Conservation (phyloP, 2,888 invertebrate species). For the Drosophila diplacantha region DNA sequence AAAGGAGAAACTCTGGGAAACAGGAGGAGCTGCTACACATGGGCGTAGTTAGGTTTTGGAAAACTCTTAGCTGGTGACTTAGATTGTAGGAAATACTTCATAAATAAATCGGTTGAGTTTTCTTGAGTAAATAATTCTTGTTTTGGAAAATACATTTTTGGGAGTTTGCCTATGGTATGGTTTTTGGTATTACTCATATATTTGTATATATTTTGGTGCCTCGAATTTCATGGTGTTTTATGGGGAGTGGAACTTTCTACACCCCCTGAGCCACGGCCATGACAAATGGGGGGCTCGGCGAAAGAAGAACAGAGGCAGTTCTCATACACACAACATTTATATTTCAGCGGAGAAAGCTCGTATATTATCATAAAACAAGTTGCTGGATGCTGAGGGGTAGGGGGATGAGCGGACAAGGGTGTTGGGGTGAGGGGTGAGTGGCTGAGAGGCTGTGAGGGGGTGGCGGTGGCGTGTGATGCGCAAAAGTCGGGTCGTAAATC, state of each 20-base stretch:
- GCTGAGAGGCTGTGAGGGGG: conserved; percentile 2
- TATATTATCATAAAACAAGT: conserved; percentile 78
- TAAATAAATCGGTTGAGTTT: too few species aligned
- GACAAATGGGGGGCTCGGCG: conserved; percentile 10
- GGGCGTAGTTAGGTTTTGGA: background rate
- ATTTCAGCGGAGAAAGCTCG: conserved; percentile 78
- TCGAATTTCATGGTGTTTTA: background rate
- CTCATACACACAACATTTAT: conserved; percentile 75
- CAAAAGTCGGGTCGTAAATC: conserved; percentile 79
- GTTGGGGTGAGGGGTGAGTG: conserved; percentile 22
- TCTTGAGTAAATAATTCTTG: background rate
- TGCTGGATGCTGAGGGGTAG: conserved; percentile 55
- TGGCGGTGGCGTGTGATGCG: conserved; percentile 75
- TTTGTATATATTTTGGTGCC: background rate
- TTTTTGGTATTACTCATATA: background rate
- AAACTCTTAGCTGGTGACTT: background rate
- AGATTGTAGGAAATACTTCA: background rate
- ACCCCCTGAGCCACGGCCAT: conserved; percentile 2
- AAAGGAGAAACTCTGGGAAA: conserved; percentile 41
- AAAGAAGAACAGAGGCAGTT: conserved; percentile 38
- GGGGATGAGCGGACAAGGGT: conserved; percentile 3
- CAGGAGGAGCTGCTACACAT: too few species aligned
- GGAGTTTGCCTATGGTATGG: background rate
- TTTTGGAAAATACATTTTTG: background rate
- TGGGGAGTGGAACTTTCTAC: too few species aligned